Evolutionary conservation across 2,888 invertebrate species (phyloP).

Genomic region (Sphaerophoria rueppellii): DNA sequence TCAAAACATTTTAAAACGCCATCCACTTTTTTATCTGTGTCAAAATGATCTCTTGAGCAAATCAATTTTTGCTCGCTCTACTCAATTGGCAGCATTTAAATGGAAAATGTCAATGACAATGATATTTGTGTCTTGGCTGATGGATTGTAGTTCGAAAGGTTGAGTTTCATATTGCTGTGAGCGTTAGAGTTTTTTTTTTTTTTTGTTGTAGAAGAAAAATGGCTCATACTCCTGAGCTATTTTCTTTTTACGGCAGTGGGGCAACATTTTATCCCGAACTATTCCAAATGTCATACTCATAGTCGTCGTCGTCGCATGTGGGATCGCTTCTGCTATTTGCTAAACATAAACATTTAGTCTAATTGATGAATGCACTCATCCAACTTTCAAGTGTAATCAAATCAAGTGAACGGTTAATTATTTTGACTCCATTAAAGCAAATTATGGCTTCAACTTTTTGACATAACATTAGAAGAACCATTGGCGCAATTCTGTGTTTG

Average conservation of each 20-base stretch:
- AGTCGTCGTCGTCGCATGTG: background rate
- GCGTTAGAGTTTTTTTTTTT: too few species aligned
- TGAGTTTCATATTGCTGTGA: background rate
- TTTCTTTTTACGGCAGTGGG: too few species aligned
- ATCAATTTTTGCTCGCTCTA: conserved; percentile 21
- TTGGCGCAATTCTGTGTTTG: background rate
- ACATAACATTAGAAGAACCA: conserved; percentile 20
- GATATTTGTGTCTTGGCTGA: conserved; percentile 21
- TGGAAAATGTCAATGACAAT: conserved; percentile 26
- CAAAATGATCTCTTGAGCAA: conserved; percentile 24
- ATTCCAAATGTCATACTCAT: background rate
- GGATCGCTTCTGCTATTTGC: conserved; percentile 40
- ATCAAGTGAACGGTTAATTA: conserved; percentile 62
- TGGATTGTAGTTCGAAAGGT: background rate
- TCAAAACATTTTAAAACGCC: background rate
- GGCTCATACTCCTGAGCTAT: too few species aligned
- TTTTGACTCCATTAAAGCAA: conserved; percentile 43
- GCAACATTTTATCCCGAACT: background rate
- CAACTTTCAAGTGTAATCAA: conserved; percentile 51
- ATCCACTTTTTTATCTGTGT: background rate
- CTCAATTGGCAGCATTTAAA: background rate
- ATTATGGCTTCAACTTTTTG: conserved; percentile 46
- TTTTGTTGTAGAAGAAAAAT: too few species aligned
- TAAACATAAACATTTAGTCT: conserved; percentile 13
- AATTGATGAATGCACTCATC: conserved; percentile 13